Conservation (phyloP, 2,888 invertebrate genomes). For the Cyrtodaria siliqua region DNA sequence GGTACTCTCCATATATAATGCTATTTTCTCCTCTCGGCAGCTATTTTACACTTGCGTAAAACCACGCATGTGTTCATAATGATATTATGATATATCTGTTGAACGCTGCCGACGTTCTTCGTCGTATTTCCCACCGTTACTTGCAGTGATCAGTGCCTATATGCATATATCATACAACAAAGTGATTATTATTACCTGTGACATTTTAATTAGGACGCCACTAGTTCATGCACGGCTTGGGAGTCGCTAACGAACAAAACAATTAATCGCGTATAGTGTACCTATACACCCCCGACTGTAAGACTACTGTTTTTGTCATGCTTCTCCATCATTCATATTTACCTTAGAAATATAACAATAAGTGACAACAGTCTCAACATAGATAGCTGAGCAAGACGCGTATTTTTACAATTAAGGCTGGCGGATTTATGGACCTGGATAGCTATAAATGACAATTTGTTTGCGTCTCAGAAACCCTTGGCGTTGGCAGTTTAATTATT, state of each 20-base stretch:
- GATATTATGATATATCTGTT: no score
- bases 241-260: no score
- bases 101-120: no score
- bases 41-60: no score
- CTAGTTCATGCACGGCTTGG: slow-evolving; percentile 2
- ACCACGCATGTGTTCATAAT: no score
- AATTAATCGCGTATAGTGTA: slow-evolving; percentile 17
- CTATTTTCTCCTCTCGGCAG: no score
- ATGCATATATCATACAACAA: slow-evolving; percentile 5
- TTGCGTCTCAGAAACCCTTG: no score
- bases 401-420: neutral
- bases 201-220: slow-evolving; percentile 30
- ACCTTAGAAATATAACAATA: slow-evolving; percentile 37
- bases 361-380: slow-evolving; percentile 47
- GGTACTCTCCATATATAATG: no score
- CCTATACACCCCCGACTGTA: slow-evolving; percentile 49
- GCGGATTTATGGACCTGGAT: slow-evolving; percentile 21
- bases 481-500: no score
- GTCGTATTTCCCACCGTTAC: no score
- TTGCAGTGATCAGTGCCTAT: no score
- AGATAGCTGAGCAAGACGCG: slow-evolving; percentile 3
- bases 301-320: slow-evolving; percentile 55
- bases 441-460: slow-evolving; percentile 19
- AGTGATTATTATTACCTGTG: slow-evolving; percentile 26
- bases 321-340: slow-evolving; percentile 46